A percentile compares a stretch with the other conserved stretches of the same genome.
These are phyloP conservation scores for Plecturocebus donacophilus DNA, from an alignment of 2,113 vertebrate genomes.

Conservation along the genomic window DNA sequence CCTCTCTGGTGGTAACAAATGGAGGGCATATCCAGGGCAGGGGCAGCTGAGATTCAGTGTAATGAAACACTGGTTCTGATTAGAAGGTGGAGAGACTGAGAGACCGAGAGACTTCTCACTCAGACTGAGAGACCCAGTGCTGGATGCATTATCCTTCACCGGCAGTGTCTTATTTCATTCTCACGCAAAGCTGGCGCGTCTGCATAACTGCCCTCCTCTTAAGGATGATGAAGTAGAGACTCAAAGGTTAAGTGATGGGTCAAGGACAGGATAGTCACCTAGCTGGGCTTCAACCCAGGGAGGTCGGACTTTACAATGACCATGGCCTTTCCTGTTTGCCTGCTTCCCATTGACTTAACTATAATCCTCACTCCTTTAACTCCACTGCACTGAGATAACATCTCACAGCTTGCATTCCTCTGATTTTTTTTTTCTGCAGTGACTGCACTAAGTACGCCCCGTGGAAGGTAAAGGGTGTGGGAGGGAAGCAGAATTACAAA, in stretches of 20 bases:
- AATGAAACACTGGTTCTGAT: not conserved
- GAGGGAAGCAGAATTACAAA: not conserved
- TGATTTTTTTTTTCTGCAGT: not conserved
- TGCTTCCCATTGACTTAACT: not conserved
- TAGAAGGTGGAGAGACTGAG: not conserved
- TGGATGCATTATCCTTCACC: accelerated
- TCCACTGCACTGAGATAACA: accelerated
- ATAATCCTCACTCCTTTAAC: not conserved
- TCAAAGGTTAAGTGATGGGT: not conserved
- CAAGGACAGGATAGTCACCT: not conserved
- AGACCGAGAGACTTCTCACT: no score
- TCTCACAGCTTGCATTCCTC: not conserved
- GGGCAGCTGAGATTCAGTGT: not conserved
- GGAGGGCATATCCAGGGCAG: accelerated
- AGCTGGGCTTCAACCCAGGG: not conserved
- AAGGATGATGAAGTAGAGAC: not conserved
- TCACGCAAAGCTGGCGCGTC: not conserved
- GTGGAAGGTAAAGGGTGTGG: accelerated
- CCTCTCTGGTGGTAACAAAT: not conserved
- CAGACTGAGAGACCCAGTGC: no score
- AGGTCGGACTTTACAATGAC: not conserved
- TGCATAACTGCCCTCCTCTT: not conserved
- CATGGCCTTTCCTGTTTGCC: accelerated
- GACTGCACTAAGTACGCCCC: not conserved
- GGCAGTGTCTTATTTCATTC: not conserved